Percentiles rank a stretch among this genome's conserved stretches.
Evolutionary conservation across 2,888 invertebrate genomes (phyloP).

Genomic region (Anoplius nigerrimus): DNA sequence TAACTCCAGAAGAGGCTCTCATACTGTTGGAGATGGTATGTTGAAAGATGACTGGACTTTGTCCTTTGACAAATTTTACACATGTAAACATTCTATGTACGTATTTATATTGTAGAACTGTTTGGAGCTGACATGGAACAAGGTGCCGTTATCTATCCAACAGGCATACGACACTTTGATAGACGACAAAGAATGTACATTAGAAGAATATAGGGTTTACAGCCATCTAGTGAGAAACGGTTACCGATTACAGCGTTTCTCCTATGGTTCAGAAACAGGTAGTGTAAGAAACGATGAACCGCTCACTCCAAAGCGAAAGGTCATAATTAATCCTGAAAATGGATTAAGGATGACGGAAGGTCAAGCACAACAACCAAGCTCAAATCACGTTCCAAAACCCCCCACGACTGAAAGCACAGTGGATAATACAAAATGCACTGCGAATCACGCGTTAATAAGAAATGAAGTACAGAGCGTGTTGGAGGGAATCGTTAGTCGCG

Average conservation of each 20-base stretch:
- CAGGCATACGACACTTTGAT: slow-evolving; percentile 80
- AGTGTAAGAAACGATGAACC: slow-evolving; percentile 45
- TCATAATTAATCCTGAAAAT: slow-evolving; percentile 66
- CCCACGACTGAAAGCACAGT: neutral
- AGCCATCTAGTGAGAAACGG: slow-evolving; percentile 78
- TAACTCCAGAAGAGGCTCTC: slow-evolving; percentile 82
- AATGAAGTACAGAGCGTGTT: slow-evolving; percentile 26
- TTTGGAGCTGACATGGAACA: slow-evolving; percentile 78
- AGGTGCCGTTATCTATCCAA: slow-evolving; percentile 80
- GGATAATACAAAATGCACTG: neutral
- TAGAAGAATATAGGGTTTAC: slow-evolving; percentile 79
- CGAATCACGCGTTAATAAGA: neutral
- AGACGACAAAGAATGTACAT: slow-evolving; percentile 67
- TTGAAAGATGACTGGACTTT: slow-evolving; percentile 8
- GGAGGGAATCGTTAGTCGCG: slow-evolving; percentile 22
- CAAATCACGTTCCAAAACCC: neutral
- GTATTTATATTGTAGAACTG: slow-evolving; percentile 77
- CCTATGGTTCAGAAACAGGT: slow-evolving; percentile 53
- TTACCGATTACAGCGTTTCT: slow-evolving; percentile 78
- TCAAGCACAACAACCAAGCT: slow-evolving; percentile 11
- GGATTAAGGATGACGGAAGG: slow-evolving; percentile 61
- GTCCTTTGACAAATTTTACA: slow-evolving; percentile 5
- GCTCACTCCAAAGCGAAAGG: slow-evolving; percentile 58
- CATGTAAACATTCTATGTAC: neutral
- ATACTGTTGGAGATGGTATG: slow-evolving; percentile 81